Evolutionary conservation across 1,140 invertebrate genomes (phyloP).

Genomic region (Maniola jurtina): DNA sequence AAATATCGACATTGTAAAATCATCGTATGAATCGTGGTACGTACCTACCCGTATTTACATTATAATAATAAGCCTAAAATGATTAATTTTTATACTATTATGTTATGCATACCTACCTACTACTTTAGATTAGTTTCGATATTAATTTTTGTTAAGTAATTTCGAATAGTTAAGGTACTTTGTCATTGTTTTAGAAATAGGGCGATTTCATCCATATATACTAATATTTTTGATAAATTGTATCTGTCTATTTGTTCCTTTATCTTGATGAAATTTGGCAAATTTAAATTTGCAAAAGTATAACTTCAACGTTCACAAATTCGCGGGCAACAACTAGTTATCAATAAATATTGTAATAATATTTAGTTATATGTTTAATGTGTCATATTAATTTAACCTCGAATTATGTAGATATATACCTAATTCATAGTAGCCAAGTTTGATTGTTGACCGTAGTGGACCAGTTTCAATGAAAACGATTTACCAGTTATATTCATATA

Average conservation of each 20-base stretch:
- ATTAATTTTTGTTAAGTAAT: neutral
- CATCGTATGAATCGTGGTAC: too few relatives aligned
- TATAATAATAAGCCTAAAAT: too few relatives aligned
- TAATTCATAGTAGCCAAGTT: constrained; percentile 6
- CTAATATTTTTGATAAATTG: too few relatives aligned
- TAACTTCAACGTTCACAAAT: too few relatives aligned
- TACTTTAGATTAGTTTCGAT: neutral
- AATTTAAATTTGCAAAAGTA: too few relatives aligned
- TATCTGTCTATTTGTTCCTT: too few relatives aligned
- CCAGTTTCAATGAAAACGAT: too few relatives aligned
- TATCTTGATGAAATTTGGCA: too few relatives aligned
- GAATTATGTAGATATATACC: constrained; percentile 8
- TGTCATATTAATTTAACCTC: constrained; percentile 25
- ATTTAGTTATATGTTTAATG: constrained; percentile 19
- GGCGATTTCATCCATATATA: neutral
- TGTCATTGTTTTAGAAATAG: constrained; percentile 1
- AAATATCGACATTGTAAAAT: too few relatives aligned
- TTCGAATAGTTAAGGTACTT: constrained; percentile 1
- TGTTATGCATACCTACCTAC: constrained; percentile 1
- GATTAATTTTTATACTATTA: too few relatives aligned
- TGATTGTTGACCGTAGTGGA: neutral
- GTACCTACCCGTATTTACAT: too few relatives aligned
- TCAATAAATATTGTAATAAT: neutral
- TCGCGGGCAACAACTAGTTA: neutral
- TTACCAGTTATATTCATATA: too few relatives aligned